Evolutionary conservation across 2,113 vertebrate genomes (phyloP).

Genomic region (Syngnathoides biaculeatus): DNA sequence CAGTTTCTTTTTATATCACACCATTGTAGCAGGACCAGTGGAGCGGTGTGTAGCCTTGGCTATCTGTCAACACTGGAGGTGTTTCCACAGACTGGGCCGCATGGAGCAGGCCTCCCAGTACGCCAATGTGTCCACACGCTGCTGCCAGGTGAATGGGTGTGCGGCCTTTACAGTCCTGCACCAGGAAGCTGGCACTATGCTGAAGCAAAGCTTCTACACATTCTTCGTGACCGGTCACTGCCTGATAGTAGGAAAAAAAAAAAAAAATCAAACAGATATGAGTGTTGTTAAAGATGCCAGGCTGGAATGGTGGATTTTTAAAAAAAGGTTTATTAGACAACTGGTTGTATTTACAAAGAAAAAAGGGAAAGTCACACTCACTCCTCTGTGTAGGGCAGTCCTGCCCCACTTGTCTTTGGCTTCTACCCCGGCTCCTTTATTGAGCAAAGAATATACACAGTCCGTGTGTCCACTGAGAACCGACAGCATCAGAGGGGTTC

Average conservation of each 20-base stretch:
- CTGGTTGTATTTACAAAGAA: not conserved
- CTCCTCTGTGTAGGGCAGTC: constrained; percentile 93
- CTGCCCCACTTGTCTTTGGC: constrained; percentile 97
- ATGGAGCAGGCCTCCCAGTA: constrained; percentile 90
- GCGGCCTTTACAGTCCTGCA: constrained; percentile 86
- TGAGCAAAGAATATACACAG: constrained; percentile 92
- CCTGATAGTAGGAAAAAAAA: constrained; percentile 61
- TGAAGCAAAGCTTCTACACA: constrained; percentile 94
- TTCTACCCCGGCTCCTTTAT: constrained; percentile 92
- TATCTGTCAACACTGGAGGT: constrained; percentile 83
- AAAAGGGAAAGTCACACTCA: constrained; percentile 61
- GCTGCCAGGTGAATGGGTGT: constrained; percentile 93
- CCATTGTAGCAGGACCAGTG: constrained; percentile 99
- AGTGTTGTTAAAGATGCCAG: constrained; percentile 3
- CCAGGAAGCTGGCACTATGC: constrained; percentile 85
- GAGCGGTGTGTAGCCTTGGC: constrained; percentile 94
- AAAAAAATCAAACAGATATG: constrained; percentile 6
- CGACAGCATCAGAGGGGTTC: constrained; percentile 94
- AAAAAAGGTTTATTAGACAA: not conserved
- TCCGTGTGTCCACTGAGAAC: constrained; percentile 96
- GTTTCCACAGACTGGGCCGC: constrained; percentile 81
- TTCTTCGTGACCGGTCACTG: constrained; percentile 93
- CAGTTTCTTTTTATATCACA: constrained; percentile 57
- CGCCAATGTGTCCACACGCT: constrained; percentile 90
- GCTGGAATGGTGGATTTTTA: not conserved